These are phyloP conservation scores for Nestor notabilis DNA, from an alignment of 2,113 vertebrate species.

Conservation along the genomic window DNA sequence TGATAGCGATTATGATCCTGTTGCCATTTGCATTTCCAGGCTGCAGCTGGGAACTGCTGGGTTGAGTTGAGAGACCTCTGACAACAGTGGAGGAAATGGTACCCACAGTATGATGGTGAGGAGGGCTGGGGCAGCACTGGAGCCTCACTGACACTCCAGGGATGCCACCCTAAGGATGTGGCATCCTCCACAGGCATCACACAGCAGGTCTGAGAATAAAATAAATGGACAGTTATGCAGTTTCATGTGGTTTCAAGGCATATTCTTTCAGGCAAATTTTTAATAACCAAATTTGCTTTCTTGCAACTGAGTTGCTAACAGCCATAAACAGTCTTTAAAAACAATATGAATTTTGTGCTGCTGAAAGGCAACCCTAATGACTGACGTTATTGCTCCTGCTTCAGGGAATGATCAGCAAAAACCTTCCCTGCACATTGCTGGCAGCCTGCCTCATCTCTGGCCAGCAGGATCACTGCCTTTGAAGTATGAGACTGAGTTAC, in stretches of 20 bases:
- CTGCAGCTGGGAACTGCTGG: background rate
- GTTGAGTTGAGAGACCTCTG: background rate
- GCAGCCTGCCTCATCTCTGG: background rate
- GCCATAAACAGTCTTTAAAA: background rate
- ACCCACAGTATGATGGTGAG: rapidly evolving
- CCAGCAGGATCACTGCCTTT: background rate
- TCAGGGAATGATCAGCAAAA: background rate
- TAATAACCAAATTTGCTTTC: background rate
- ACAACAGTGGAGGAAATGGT: rapidly evolving
- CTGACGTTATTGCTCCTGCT: background rate
- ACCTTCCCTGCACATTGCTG: rapidly evolving
- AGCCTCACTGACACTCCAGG: background rate
- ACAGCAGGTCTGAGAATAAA: background rate
- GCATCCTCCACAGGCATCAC: background rate
- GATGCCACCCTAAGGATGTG: background rate
- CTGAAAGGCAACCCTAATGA: background rate
- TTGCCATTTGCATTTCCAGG: background rate
- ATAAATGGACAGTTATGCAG: background rate
- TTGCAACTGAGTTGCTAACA: background rate
- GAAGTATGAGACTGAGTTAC: background rate
- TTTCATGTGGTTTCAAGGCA: background rate
- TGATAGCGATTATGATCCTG: background rate
- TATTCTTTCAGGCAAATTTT: background rate
- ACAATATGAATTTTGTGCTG: background rate
- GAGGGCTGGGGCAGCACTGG: background rate